Evolutionary conservation across 1,140 invertebrate genomes (phyloP).

Genomic region (Macrobrachium rosenbergii): DNA sequence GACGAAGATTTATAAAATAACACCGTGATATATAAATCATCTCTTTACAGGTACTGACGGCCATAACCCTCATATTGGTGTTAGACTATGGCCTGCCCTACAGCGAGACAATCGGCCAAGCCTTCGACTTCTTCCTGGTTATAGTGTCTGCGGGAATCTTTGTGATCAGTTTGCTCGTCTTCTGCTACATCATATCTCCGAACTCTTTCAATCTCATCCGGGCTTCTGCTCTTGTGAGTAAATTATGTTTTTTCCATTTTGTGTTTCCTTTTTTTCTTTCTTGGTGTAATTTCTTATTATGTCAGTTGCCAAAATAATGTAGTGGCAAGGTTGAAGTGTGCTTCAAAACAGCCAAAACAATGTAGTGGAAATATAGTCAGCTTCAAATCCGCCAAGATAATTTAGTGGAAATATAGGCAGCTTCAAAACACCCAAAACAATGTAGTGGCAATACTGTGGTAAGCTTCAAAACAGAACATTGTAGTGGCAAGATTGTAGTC

Average conservation of each 20-base stretch:
- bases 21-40: slow-evolving; percentile 53
- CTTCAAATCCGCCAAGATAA: too few relatives aligned
- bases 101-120: slow-evolving; percentile 78
- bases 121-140: slow-evolving; percentile 82
- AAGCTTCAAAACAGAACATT: too few relatives aligned
- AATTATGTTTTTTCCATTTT: background rate
- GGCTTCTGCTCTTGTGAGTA: slow-evolving; percentile 84
- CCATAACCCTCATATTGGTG: slow-evolving; percentile 81
- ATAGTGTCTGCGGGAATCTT: slow-evolving; percentile 82
- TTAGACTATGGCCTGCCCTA: slow-evolving; percentile 81
- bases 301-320: too few relatives aligned
- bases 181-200: slow-evolving; percentile 82
- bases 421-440: too few relatives aligned
- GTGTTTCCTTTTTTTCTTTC: too few relatives aligned
- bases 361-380: too few relatives aligned
- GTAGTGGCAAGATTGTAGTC: too few relatives aligned
- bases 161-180: slow-evolving; percentile 79
- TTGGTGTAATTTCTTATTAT: too few relatives aligned
- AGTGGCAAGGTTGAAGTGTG: too few relatives aligned
- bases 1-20: background rate
- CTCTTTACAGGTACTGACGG: slow-evolving; percentile 77
- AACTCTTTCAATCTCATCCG: slow-evolving; percentile 81
- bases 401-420: too few relatives aligned
- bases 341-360: too few relatives aligned
- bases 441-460: too few relatives aligned